Conservation (phyloP, 2,797 vertebrate species). For the Pyrocephalus nanus region DNA sequence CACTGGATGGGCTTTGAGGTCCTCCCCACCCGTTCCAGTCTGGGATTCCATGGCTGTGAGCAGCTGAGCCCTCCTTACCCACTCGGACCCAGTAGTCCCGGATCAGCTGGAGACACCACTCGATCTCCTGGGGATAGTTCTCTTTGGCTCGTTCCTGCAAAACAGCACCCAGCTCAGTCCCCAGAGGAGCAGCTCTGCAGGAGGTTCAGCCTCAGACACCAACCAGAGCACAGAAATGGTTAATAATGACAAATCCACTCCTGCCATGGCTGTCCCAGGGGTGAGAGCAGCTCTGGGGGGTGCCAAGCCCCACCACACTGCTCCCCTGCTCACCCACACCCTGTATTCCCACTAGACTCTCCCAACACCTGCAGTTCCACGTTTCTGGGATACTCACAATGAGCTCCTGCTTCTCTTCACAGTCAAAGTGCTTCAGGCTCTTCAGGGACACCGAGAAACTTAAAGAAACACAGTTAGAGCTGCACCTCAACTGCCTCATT, state of each 20-base stretch:
- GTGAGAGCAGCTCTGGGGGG: accelerated
- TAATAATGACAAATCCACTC: accelerated
- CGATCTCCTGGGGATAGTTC: conserved; percentile 76
- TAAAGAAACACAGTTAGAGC: not conserved
- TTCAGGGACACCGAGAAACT: conserved; percentile 84
- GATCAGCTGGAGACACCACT: conserved; percentile 86
- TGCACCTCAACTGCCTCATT: not conserved
- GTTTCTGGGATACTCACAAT: conserved; percentile 77
- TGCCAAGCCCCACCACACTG: too few relatives aligned
- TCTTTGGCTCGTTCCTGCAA: conserved; percentile 82
- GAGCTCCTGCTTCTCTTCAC: conserved; percentile 82
- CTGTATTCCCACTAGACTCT: accelerated
- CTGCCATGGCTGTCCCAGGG: not conserved
- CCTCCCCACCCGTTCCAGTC: not conserved
- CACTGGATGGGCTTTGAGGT: accelerated
- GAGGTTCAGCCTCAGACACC: not conserved
- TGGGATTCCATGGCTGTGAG: not conserved
- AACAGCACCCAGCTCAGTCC: not conserved
- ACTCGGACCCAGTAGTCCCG: conserved; percentile 86
- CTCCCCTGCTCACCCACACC: accelerated
- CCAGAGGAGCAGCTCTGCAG: accelerated
- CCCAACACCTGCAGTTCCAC: not conserved
- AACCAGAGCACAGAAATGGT: not conserved
- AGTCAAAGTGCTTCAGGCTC: conserved; percentile 89
- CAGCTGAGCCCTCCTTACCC: conserved; percentile 71